Base-by-base conservation (phyloP, 2,888 invertebrate species). In the Drosophila kokeensis region DNA sequence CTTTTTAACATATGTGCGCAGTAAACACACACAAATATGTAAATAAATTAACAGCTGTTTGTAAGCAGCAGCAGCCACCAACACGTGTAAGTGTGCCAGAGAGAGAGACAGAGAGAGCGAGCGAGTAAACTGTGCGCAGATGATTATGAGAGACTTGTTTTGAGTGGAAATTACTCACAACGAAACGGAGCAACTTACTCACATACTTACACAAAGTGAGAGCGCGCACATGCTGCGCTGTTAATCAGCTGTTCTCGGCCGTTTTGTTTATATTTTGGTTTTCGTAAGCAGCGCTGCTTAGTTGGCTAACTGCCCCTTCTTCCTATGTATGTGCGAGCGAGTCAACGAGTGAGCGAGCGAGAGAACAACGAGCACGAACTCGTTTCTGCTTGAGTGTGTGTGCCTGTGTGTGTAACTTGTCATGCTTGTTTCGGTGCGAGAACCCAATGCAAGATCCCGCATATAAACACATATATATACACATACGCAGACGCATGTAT, bases 251-350 rank as follows among this genome's bases (percentile, higher is more conserved):
- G 90, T 90, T 90, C 81, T 81, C 70, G 67, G 62, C 77, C 59
- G 87, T 91, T 85, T 90, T 90, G 90, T 90, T 90, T 90, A 90
- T 91, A 82, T 90, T 90, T 91, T 89, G 87, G 60, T 90, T 79
- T 87, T 89, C 87, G 83, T 78, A 83, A 86, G 86, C 77, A 77
- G 81, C 57, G 65, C 63, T 63, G 65, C 63, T 55, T 55, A 61
- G 73, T 72, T 80, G 62, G 60, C 72, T 82, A 69, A 54, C 59
- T 75, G 76, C 87, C 87, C 73, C 87, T 73, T 77, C 79, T 78
- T 81, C 79, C 70, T 76, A 81, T 79, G 55, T 67, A 74, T 58
- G 60, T 69, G 69, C 49, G 69, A 80, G 76, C 77, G 81, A 57
- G 57, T 15, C 45, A 45, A 45, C 45, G 38, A 38, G 54, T 18